Base-by-base conservation (phyloP, 2,797 vertebrate genomes). In the Artibeus lituratus region DNA sequence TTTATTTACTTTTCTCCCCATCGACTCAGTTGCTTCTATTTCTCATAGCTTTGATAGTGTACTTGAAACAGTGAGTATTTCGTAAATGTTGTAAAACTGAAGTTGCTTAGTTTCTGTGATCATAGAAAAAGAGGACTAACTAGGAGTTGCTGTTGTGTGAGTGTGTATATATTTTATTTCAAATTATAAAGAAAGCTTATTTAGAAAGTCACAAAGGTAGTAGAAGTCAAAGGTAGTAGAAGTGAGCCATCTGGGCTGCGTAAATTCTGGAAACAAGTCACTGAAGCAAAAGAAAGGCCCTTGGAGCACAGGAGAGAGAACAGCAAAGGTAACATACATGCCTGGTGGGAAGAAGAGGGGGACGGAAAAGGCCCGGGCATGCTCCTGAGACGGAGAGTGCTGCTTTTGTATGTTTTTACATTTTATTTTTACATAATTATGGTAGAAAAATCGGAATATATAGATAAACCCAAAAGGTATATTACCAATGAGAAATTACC, bases 371-470 rank as follows among this genome's bases (percentile, higher is more conserved):
- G 26, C 59, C 29, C 12, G 1, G 59, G 29, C 29, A 2, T 65
- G 59, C 59, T 65, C 59, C 59, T 10, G 0, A 65, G 59, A 65
- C 5, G 59, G 12, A 32, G 59, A 65, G 59, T 29, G 59, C 29
- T 2, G 5, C 9, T 89, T 90, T 57, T 95, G 49, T 87, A 5
- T 73, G 19, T 90, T 82, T 92, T 32, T 65, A 55, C 29, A 26
- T 87, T 95, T 85, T 82, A 55, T 70, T 82, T 94, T 93, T 80
- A 89, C 8, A 37, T 76, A 35, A 73, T 94, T 92, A 55, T 78
- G 42, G 9, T 86, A 92, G 91, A 74, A 94, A 82, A 87, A 70
- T 90, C 49, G 86, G n/a, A 92, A 74, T 89, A 69, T 87, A 39
- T 10, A 44, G 51, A 8, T 77, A 55, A 94, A 65, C 22, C 49